Evolutionary conservation across 2,888 invertebrate genomes (phyloP), one percentile per base, ranked within the genome.

Genomic region (Troilus luridus): DNA sequence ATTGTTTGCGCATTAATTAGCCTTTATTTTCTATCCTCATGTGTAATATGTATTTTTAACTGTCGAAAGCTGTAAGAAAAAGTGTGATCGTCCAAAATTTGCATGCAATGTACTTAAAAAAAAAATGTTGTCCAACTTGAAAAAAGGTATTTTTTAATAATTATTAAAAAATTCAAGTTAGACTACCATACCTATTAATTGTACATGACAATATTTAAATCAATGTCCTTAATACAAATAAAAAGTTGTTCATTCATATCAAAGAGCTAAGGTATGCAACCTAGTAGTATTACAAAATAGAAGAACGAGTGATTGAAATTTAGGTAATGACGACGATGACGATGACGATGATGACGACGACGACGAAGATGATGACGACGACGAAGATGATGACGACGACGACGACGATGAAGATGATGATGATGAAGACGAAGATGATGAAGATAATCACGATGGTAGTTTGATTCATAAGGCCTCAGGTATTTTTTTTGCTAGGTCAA

Each of bases 321-420:
- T 90, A 91, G 95, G 95, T 94, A 95, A 95, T 94, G 89, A 89
- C n/a, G 93, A 94, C 54, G 94, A 94, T 1, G 94, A 95, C 58
- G 93, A 94, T 10, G 94, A 94, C 93, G 94, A 95, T 58, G 93
- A 94, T 10, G 94, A 94, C 93, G 94, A 95, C 12, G 95, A 95
- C 94, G 95, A 95, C 58, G 93, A 94, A 17, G 93, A 93, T 19
- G 93, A 94, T 58, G 93, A 94, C 2, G 94, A 94, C 0, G 94
- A 94, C 19, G 94, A 94, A 9, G 93, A 93, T 77, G 94, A 95
- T 91, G 94, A 94, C 72, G 94, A 94, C 2, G 94, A 95, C 56
- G 94, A 94, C 41, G 94, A 94, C 27, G 94, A 94, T 41, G 94
- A 94, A 2, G 94, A 95, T 56, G 94, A 94, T 12, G 94, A 94